These are phyloP conservation scores for Urocitellus parryii DNA, from an alignment of 2,113 vertebrate species.

Conservation along the genomic window DNA sequence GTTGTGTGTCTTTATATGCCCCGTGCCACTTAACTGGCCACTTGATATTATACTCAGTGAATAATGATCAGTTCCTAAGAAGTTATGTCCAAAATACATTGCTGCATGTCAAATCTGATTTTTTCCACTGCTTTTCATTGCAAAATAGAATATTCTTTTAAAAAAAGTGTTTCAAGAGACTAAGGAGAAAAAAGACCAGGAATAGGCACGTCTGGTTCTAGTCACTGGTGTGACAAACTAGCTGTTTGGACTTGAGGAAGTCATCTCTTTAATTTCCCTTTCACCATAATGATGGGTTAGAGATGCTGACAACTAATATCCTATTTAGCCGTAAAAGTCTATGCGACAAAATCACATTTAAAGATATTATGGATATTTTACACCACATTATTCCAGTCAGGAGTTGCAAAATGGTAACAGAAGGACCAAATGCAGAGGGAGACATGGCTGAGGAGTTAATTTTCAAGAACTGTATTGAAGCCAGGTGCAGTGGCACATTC, in stretches of 20 bases:
- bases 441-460: no score
- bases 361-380: conserved; percentile 16
- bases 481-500: neutral
- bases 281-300: neutral
- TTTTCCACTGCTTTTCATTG: neutral
- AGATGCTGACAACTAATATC: neutral
- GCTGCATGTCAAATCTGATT: neutral
- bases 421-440: neutral
- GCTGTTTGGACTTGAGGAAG: neutral
- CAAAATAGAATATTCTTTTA: neutral
- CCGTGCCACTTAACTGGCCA: neutral
- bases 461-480: neutral
- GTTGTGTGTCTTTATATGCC: neutral
- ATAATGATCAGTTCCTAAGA: neutral
- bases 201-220: neutral
- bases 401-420: neutral
- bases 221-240: neutral
- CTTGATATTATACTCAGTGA: neutral
- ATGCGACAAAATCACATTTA: conserved; percentile 6
- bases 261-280: neutral
- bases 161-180: neutral
- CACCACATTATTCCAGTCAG: neutral
- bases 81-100: neutral
- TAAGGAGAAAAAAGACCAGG: neutral
- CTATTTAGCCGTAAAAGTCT: conserved; percentile 24